Base-by-base conservation (phyloP, 1,140 invertebrate species). In the Drosophila quadrilineata region DNA sequence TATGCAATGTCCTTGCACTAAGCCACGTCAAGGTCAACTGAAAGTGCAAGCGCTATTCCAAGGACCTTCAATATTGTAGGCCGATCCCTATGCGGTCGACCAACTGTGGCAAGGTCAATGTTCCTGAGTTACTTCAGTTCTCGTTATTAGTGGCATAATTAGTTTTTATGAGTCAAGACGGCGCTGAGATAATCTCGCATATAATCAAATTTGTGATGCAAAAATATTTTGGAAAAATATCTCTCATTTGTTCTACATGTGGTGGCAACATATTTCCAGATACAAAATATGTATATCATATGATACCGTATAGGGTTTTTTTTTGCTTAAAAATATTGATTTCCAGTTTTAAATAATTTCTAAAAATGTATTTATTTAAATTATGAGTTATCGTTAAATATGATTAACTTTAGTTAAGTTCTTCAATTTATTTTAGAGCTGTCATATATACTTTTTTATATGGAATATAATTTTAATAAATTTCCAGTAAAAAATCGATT, bases 91-190 rank as follows among this genome's bases (percentile, higher is more conserved):
- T 73, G 70, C 49, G 66, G 67, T 73, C 49, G 36, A 31, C 40
- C 36, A 85, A 85, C 10, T 84, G 80, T 85, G 68, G 74, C 79
- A 84, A 84, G 79, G 79, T 79, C 75, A 79, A 19, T 36, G 45
- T 40, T 31, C 24, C 22, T 21, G 22, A 24, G 10, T 19, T 43
- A 19, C 4, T 49, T 5, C 6, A 31, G 6, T 3, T 53, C 50
- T 60, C 65, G 58, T 54, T 70, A 85, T 77, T 85, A 71, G 28
- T 5, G 33, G 45, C 53, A 77, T 84, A 59, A 77, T 85, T 67
- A 59, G 31, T 64, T 85, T n/a, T 77, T 74, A 85, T 59, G 79
- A 54, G 70, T 64, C 45, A 45, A 49, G 24, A 35, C 56, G 71
- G 35, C 46, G 22, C 48, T 58, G 40, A 38, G 64, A 75, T 12